phyloP scores from a whole-genome alignment of 2,888 invertebrate genomes.

The Oligia strigilis region DNA sequence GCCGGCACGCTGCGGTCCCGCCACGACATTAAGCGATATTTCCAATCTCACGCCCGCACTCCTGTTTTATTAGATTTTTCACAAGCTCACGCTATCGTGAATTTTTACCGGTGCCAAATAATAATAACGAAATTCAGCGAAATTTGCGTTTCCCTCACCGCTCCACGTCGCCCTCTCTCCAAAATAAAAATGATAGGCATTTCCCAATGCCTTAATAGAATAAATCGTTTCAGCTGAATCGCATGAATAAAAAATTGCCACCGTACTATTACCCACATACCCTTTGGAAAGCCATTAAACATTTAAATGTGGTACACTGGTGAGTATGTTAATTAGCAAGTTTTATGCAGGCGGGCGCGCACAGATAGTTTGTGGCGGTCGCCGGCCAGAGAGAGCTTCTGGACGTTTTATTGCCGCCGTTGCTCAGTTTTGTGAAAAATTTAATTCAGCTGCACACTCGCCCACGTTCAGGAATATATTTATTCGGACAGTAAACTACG shows the following conservation, averaged over 20 bases:
- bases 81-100: slow-evolving; percentile 78
- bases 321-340: slow-evolving; percentile 79
- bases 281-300: slow-evolving; percentile 70
- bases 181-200: slow-evolving; percentile 76
- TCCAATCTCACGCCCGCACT: slow-evolving; percentile 78
- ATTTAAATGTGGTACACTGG: slow-evolving; percentile 70
- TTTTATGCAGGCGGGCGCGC: slow-evolving; percentile 72
- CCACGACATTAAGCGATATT: slow-evolving; percentile 77
- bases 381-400: slow-evolving; percentile 51
- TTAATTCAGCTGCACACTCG: slow-evolving; percentile 58
- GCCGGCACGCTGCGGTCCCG: slow-evolving; percentile 27
- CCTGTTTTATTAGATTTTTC: slow-evolving; percentile 83
- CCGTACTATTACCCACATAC: slow-evolving; percentile 64
- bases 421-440: slow-evolving; percentile 69
- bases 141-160: slow-evolving; percentile 80
- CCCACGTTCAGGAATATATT: slow-evolving; percentile 43
- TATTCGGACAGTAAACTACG: slow-evolving; percentile 55
- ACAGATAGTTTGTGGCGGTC: slow-evolving; percentile 70
- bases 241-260: slow-evolving; percentile 68
- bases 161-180: slow-evolving; percentile 64
- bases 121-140: slow-evolving; percentile 83
- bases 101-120: slow-evolving; percentile 82
- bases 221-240: slow-evolving; percentile 72
- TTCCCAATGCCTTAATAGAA: slow-evolving; percentile 78
- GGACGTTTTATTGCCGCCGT: slow-evolving; percentile 67